A percentile compares a stretch with the other conserved stretches of the same genome.
Evolutionary conservation across 2,888 invertebrate genomes (phyloP).

Genomic region (Apodemia mormo): DNA sequence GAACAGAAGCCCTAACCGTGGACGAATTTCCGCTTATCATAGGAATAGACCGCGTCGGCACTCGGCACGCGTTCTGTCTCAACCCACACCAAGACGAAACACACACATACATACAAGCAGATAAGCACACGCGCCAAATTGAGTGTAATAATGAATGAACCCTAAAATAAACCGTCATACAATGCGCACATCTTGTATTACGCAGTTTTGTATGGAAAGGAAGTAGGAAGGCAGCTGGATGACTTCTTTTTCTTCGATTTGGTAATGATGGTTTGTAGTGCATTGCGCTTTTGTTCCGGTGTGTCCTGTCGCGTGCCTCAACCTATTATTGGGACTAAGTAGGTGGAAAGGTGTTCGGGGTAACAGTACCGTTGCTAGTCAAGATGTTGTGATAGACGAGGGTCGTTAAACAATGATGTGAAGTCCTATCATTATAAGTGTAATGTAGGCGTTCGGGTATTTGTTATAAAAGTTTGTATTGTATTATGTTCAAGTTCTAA

Average conservation of each 20-base stretch:
- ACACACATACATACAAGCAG: conserved; percentile 53
- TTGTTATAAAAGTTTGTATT: background rate
- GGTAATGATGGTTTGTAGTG: conserved; percentile 78
- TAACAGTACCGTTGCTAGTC: conserved; percentile 65
- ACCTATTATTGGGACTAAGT: conserved; percentile 60
- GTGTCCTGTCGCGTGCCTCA: conserved; percentile 75
- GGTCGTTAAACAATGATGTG: conserved; percentile 15
- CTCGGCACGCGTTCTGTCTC: conserved; percentile 44
- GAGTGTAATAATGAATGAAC: conserved; percentile 73
- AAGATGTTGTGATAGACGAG: conserved; percentile 66
- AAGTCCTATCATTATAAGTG: background rate
- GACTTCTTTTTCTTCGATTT: conserved; percentile 67
- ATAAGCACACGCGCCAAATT: conserved; percentile 79
- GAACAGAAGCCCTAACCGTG: conserved; percentile 28
- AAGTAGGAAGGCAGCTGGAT: conserved; percentile 78
- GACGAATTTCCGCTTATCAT: conserved; percentile 44
- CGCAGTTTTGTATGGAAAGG: conserved; percentile 72
- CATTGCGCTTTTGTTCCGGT: conserved; percentile 67
- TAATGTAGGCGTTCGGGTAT: conserved; percentile 1
- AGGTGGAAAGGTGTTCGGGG: conserved; percentile 75
- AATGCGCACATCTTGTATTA: conserved; percentile 75
- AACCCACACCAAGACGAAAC: conserved; percentile 44
- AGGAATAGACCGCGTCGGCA: conserved; percentile 38
- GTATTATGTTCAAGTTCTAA: background rate
- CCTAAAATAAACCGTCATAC: conserved; percentile 69